Evolutionary conservation across 2,113 vertebrate species (phyloP).

Genomic region (Brachyhypopomus occidentalis): DNA sequence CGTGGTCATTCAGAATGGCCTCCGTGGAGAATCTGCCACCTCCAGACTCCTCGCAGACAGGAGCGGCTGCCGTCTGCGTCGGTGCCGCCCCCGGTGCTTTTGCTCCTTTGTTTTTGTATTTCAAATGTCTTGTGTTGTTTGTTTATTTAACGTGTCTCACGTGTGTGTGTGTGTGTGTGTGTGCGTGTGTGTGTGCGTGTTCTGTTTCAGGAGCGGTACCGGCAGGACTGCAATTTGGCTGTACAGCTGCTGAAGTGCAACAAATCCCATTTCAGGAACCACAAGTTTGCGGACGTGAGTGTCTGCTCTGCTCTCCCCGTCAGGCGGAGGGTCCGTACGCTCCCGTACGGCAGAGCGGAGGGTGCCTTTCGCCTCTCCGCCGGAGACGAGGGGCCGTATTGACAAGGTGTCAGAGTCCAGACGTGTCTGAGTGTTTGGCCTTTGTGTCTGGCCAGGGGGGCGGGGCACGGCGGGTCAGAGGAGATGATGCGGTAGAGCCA

Average conservation of each 20-base stretch:
- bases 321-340: not conserved
- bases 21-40: not conserved
- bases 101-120: not conserved
- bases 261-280: conserved; percentile 98
- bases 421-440: conserved; percentile 28
- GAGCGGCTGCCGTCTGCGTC: not conserved
- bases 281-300: conserved; percentile 98
- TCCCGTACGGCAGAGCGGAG: not conserved
- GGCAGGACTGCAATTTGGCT: conserved; percentile 95
- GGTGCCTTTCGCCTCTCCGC: not conserved
- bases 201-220: conserved; percentile 86
- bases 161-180: not conserved
- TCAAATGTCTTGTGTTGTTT: too few relatives aligned
- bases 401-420: conserved; percentile 33
- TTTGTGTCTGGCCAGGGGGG: conserved; percentile 31
- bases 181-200: not conserved
- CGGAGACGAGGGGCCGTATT: conserved; percentile 17
- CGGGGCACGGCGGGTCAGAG: not conserved
- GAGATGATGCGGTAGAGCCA: too few relatives aligned
- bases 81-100: not conserved
- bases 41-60: not conserved
- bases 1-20: conserved; percentile 9
- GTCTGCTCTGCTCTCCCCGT: not conserved
- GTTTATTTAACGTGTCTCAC: too few relatives aligned
- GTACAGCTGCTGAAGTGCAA: conserved; percentile 98